Conservation (phyloP, 2,797 vertebrate genomes). For the Sphenopsis melanotis region DNA sequence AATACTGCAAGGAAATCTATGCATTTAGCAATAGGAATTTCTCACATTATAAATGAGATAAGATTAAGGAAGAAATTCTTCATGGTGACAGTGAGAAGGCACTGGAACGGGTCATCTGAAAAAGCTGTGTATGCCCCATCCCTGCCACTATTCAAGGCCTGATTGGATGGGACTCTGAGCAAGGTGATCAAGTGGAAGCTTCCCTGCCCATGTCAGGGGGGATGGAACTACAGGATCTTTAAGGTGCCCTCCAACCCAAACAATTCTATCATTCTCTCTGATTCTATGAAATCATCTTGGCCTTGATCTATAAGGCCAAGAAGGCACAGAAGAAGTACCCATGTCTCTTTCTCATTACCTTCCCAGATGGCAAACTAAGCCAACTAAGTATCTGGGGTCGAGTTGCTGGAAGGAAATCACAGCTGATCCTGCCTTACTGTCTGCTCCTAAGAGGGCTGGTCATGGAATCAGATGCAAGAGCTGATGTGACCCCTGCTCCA, state of each 20-base stretch:
- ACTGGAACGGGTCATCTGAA: neutral
- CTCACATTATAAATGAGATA: neutral
- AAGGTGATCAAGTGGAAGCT: neutral
- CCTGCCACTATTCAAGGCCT: neutral
- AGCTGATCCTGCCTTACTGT: neutral
- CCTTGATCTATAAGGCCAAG: neutral
- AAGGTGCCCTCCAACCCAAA: neutral
- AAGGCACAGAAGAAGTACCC: neutral
- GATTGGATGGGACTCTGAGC: neutral
- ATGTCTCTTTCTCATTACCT: neutral
- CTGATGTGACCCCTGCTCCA: accelerated
- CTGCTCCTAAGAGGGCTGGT: neutral
- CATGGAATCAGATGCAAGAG: accelerated
- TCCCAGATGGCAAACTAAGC: neutral
- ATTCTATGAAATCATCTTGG: neutral
- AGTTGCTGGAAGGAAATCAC: neutral
- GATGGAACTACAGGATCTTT: neutral
- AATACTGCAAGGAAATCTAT: neutral
- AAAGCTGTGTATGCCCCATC: neutral
- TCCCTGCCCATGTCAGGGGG: neutral
- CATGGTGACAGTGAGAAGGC: neutral
- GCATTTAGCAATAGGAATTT: neutral
- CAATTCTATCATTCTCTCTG: neutral
- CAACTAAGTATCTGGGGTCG: accelerated
- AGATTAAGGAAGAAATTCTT: neutral